These are phyloP conservation scores for Tenthredo notha DNA, from an alignment of 2,888 invertebrate genomes.

Conservation along the genomic window DNA sequence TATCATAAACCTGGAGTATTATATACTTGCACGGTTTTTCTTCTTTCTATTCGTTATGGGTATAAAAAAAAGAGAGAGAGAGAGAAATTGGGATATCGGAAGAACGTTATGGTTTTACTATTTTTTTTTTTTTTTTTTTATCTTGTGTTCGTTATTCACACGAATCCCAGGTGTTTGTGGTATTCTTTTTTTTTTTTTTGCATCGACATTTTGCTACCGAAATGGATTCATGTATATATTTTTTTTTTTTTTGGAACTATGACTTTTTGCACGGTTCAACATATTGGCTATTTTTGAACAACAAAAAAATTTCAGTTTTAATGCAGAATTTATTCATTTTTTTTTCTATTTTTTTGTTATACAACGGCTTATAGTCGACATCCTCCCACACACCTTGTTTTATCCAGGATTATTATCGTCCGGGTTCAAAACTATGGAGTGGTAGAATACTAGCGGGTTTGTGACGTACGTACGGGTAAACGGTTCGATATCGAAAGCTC, in stretches of 20 bases:
- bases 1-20: too few relatives aligned
- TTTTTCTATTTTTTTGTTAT: too few relatives aligned
- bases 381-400: neutral
- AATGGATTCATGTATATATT: neutral
- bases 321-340: too few relatives aligned
- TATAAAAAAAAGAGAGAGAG: too few relatives aligned
- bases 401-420: conserved; percentile 24
- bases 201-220: neutral
- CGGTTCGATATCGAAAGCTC: conserved; percentile 36
- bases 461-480: neutral
- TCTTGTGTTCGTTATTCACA: neutral
- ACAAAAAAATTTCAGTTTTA: neutral
- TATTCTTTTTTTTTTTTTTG: neutral
- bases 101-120: neutral
- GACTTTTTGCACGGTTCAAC: neutral
- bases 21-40: too few relatives aligned
- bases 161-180: neutral
- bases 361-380: too few relatives aligned
- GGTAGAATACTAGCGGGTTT: neutral
- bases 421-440: neutral
- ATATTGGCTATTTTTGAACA: neutral
- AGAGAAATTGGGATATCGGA: too few relatives aligned
- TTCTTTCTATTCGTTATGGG: too few relatives aligned
- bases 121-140: neutral
- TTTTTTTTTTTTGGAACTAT: neutral